These are phyloP conservation scores for Ooceraea biroi DNA, from an alignment of 1,140 invertebrate species.

Conservation along the genomic window DNA sequence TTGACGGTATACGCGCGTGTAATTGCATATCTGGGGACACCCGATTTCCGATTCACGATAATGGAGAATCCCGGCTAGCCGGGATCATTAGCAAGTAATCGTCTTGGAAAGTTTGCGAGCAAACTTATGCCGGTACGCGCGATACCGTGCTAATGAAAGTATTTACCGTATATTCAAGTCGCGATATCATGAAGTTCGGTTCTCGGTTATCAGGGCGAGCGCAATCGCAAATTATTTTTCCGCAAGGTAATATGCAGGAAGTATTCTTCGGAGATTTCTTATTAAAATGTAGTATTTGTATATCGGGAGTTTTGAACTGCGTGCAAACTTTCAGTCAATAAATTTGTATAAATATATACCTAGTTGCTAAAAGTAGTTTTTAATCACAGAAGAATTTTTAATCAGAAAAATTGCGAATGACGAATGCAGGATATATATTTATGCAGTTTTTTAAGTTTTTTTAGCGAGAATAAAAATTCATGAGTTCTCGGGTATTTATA, in stretches of 20 bases:
- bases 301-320: neutral
- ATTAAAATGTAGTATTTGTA: neutral
- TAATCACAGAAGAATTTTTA: neutral
- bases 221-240: slow-evolving; percentile 17
- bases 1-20: slow-evolving; percentile 70
- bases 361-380: no score
- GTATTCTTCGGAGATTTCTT: neutral
- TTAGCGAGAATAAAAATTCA: neutral
- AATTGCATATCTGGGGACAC: slow-evolving; percentile 64
- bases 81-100: slow-evolving; percentile 40
- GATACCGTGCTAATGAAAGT: neutral
- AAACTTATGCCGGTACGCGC: neutral
- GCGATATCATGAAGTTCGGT: neutral
- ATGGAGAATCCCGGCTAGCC: slow-evolving; percentile 53
- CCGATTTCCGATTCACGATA: slow-evolving; percentile 63
- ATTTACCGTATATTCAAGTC: slow-evolving; percentile 5
- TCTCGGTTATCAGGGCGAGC: neutral
- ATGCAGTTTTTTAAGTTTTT: neutral
- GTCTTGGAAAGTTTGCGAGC: slow-evolving; percentile 52
- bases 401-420: slow-evolving; percentile 6
- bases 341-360: no score
- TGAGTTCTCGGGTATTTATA: slow-evolving; percentile 42
- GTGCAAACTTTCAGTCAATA: no score
- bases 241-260: neutral
- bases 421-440: neutral